Conservation (phyloP, 2,797 vertebrate genomes). For the Gallinago nigripennis region DNA sequence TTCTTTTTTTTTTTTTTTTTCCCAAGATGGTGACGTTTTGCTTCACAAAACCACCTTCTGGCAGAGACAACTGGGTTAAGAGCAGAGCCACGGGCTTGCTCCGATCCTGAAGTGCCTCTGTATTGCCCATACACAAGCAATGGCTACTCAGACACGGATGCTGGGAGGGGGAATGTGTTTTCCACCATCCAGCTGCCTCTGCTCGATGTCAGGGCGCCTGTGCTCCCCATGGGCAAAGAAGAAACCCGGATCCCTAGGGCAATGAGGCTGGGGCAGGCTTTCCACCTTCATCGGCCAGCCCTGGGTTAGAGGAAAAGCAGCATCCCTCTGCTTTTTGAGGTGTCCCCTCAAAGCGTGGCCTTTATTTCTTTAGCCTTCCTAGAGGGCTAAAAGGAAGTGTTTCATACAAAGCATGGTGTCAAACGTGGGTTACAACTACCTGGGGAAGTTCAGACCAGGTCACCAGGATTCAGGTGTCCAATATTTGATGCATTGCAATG, state of each 20-base stretch:
- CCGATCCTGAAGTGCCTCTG: not conserved
- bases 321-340: not conserved
- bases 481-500: not conserved
- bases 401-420: not conserved
- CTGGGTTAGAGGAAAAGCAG: not conserved
- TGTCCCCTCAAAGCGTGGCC: not conserved
- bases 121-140: not conserved
- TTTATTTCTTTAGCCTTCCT: not conserved
- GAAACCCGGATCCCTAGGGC: rapidly evolving
- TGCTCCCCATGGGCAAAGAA: not conserved
- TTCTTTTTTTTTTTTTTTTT: not conserved
- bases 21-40: not conserved
- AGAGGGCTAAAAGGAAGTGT: not conserved
- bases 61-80: not conserved
- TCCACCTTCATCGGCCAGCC: not conserved
- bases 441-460: not conserved
- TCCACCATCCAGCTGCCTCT: not conserved
- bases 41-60: not conserved
- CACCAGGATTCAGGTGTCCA: not conserved
- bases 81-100: not conserved
- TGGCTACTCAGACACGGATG: not conserved
- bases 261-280: not conserved
- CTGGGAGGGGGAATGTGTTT: not conserved
- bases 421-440: not conserved
- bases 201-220: rapidly evolving